These are phyloP conservation scores for Theretra japonica DNA, from an alignment of 2,888 invertebrate species.

Conservation along the genomic window DNA sequence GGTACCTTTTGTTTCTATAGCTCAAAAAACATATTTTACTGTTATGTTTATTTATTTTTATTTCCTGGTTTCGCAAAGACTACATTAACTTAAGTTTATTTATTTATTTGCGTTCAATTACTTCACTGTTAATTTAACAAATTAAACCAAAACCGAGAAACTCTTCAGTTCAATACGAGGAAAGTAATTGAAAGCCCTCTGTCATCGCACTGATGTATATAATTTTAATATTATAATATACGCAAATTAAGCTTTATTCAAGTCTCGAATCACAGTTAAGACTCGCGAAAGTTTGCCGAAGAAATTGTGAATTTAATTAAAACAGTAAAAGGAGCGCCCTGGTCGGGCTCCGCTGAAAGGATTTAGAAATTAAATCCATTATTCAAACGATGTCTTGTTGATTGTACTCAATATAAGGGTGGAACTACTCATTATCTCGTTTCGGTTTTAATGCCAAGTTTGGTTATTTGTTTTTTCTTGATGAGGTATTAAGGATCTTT, in stretches of 20 bases:
- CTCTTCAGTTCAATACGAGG: too few relatives aligned
- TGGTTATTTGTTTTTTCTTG: neutral
- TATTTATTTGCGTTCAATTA: too few relatives aligned
- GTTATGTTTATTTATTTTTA: too few relatives aligned
- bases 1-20: too few relatives aligned
- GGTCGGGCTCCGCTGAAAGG: slow-evolving; percentile 7
- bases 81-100: too few relatives aligned
- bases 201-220: neutral
- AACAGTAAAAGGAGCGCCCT: slow-evolving; percentile 12
- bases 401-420: neutral
- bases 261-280: neutral
- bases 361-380: slow-evolving; percentile 24
- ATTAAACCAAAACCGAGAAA: too few relatives aligned
- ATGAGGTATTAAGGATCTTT: neutral
- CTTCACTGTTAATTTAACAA: too few relatives aligned
- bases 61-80: too few relatives aligned
- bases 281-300: slow-evolving; percentile 9
- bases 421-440: neutral
- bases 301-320: slow-evolving; percentile 24
- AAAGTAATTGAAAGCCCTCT: too few relatives aligned
- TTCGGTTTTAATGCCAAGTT: neutral
- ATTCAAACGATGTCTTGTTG: slow-evolving; percentile 22
- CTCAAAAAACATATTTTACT: too few relatives aligned
- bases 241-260: neutral
- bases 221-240: neutral